Conservation (phyloP, 2,888 invertebrate genomes). For the Psylliodes chrysocephalus region DNA sequence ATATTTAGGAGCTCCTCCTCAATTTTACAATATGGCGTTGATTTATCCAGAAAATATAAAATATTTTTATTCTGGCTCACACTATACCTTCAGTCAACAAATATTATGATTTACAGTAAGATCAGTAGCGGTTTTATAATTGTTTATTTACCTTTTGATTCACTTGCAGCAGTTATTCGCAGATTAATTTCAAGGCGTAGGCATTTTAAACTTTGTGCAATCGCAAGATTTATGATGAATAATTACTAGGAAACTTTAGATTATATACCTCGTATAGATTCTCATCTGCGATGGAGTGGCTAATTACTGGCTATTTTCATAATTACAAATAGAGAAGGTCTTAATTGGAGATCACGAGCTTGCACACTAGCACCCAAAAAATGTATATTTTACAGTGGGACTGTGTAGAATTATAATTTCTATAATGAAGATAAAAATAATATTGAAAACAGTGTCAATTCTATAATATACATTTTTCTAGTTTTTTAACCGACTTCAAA, state of each 20-base stretch:
- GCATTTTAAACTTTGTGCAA: slow-evolving; percentile 30
- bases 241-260: slow-evolving; percentile 33
- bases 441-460: too few species aligned
- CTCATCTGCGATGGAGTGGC: slow-evolving; percentile 17
- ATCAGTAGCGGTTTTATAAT: slow-evolving; percentile 37
- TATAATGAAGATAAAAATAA: too few species aligned
- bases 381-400: too few species aligned
- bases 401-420: too few species aligned
- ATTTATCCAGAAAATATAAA: too few species aligned
- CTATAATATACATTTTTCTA: too few species aligned
- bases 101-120: slow-evolving; percentile 20
- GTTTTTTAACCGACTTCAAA: too few species aligned
- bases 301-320: slow-evolving; percentile 18
- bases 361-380: neutral
- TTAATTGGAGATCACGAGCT: slow-evolving; percentile 2
- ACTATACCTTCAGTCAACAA: neutral
- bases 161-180: slow-evolving; percentile 33
- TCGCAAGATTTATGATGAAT: slow-evolving; percentile 33
- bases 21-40: too few species aligned
- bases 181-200: slow-evolving; percentile 34
- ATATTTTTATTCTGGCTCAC: neutral
- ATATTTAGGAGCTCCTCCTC: too few species aligned
- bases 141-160: slow-evolving; percentile 38
- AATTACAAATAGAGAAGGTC: slow-evolving; percentile 9
- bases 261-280: slow-evolving; percentile 25